Base-by-base conservation (phyloP, 1,140 invertebrate species). In the Megalopta genalis region DNA sequence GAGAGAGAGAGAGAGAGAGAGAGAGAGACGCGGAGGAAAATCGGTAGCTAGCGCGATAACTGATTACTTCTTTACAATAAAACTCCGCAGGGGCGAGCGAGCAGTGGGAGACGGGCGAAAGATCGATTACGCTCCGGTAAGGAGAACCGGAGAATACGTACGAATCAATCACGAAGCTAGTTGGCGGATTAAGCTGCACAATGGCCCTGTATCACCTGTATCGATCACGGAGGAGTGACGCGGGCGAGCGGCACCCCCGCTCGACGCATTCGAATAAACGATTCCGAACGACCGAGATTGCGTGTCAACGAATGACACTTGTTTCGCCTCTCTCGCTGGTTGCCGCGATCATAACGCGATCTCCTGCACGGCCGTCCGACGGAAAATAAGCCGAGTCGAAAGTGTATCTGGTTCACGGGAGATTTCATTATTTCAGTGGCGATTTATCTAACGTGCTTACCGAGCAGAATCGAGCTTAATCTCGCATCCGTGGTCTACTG, bases 121-220 rank as follows among this genome's bases (percentile, higher is more conserved):
- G 83, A 86, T 85, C 74, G 84, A 87, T 83, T 66, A 68, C 75
- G 46, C 23, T 57, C 27, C 67, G 32, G 60, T 57, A 76, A 73
- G 52, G 71, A 70, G 73, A 85, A 59, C 77, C 63, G 42, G 67
- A 77, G 80, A 86, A 88, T 82, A 85, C 81, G 79, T 79, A 85
- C 74, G 72, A 88, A 87, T 88, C 87, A 86, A 87, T 88, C 87
- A 87, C 82, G 52, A 66, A 72, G 77, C 74, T 57, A 75, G 83
- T 71, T 71, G 83, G 42, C 57, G 77, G 70, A 86, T 86, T 86
- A 86, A 81, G 75, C 74, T 73, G 21, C 63, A 54, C 74, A 75
- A 78, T 71, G 49, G 18, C 42, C 27, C 23, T 10, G 10, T 68
- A 80, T 72, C 69, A 73, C 39, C 63, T 75, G 68, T 81, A 84